These are phyloP conservation scores for Rhamphomyia laevipes DNA, from an alignment of 2,888 invertebrate genomes.

Conservation along the genomic window DNA sequence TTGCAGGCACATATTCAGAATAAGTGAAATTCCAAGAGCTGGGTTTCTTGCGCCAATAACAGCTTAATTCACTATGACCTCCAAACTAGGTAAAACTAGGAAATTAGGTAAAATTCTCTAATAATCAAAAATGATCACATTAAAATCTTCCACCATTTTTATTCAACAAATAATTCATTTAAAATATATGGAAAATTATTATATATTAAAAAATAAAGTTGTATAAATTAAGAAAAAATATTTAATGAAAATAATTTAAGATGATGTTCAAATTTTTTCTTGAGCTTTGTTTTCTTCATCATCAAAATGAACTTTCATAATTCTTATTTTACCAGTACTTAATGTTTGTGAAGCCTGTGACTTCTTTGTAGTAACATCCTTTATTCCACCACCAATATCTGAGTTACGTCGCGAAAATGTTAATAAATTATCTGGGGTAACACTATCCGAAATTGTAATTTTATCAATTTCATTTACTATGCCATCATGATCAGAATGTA, in stretches of 20 bases:
- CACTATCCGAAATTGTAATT: slow-evolving; percentile 70
- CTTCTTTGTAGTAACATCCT: slow-evolving; percentile 25
- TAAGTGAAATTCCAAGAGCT: no score
- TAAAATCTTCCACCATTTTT: no score
- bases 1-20: no score
- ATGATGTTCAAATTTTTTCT: slow-evolving; percentile 41
- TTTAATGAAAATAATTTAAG: slow-evolving; percentile 13
- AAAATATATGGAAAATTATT: no score
- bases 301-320: slow-evolving; percentile 64
- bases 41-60: no score
- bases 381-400: slow-evolving; percentile 32
- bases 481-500: slow-evolving; percentile 54
- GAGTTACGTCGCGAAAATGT: slow-evolving; percentile 62
- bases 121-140: no score
- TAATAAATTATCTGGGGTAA: slow-evolving; percentile 58
- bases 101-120: no score
- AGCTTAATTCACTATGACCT: no score
- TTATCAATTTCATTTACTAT: slow-evolving; percentile 56
- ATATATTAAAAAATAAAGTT: no score
- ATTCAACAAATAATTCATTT: no score
- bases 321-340: slow-evolving; percentile 85
- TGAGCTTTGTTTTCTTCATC: slow-evolving; percentile 45
- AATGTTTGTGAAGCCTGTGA: slow-evolving; percentile 64
- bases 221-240: no score
- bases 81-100: no score